Evolutionary conservation across 2,113 vertebrate genomes (phyloP), one percentile per base, ranked within the genome.

Genomic region (Colinus virginianus): DNA sequence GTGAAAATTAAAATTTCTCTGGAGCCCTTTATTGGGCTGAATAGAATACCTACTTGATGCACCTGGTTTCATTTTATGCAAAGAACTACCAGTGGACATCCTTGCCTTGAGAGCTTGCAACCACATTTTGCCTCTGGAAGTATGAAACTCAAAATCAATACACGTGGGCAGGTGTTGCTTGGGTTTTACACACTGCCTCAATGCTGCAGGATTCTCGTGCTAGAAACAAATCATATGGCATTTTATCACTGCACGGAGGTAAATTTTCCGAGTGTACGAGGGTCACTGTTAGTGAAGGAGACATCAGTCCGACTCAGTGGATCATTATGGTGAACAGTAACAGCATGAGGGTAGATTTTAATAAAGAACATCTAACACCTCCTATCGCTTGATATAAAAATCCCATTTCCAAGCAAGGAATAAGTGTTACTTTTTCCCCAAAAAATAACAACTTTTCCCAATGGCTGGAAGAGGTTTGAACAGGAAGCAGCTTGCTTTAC

Each of bases 401-500:
- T 55, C 34, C 14, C 7, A 67, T 71, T 78, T 36, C 61, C 43
- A 70, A 90, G 59, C 10, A 15, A 53, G 16, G 23, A 71, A 70
- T 13, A 59, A 70, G 15, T 4, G 4, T 51, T 63, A 43, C 26
- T 79, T 89, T 51, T 74, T 34, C 25, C 59, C 13, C 87, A 68
- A 83, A 89, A 93, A 89, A 69, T 1, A 48, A 9, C 34, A 76
- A 3, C 18, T 72, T 64, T 75, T 75, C 56, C 34, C 26, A 49
- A 61, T 7, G 17, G 21, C 46, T 78, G 11, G 40, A 18, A 63
- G 79, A 59, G 59, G 38, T 11, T 15, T 84, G 53, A 11, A 20
- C 71, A n/a, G 23, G 62, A 77, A 85, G 64, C 30, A 92, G 66
- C 58, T 90, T 94, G 85, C 51, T 94, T 78, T 78, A 23, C 51